Evolutionary conservation across 2,888 invertebrate genomes (phyloP), one percentile per base, ranked within the genome.

Genomic region (Sphaeridia pumilis): DNA sequence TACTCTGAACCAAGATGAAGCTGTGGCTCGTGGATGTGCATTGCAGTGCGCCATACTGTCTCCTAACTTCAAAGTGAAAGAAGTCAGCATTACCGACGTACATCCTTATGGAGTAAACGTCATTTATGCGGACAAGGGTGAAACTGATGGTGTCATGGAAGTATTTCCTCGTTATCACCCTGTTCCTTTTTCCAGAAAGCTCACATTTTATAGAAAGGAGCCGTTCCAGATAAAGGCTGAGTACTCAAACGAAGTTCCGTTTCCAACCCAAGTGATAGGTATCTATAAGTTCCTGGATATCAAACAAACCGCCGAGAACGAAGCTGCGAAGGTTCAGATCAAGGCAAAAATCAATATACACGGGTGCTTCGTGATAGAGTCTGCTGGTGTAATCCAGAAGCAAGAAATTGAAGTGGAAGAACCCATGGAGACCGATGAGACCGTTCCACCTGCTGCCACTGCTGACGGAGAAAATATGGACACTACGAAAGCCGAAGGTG

Each of bases 1-100:
- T 24, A 97, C 98, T 22, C 74, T 99, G 55, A 99, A 99, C 72
- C 89, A 89, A 71, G 98, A 99, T 70, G 98, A 99, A 72, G 89
- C 97, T 1, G 95, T 98, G 24, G 79, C 94, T 2, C 81, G 97
- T 54, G 97, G 98, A 2, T 95, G 94, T 71, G 94, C 95, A 26
- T 74, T 97, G 53, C 74, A 74, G 69, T 98, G 97, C 74, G 98
- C 98, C 20, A 95, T 97, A 76, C 77, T 98, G 67, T 92, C 92
- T 50, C 98, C 98, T 31, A 92, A 93, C 20, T 93, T 97, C 68
- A 83, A 94, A 69, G 95, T 98, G 56, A 81, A 94, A 52, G 97
- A 98, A 66, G 97, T 99, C 72, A 81, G 81, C 64, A 83, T 98
- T 28, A 84, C 87, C 28, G 98, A 99, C 71, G 84, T 86, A 60